These are phyloP conservation scores for Merops nubicus DNA, from an alignment of 2,113 vertebrate genomes.

Conservation along the genomic window DNA sequence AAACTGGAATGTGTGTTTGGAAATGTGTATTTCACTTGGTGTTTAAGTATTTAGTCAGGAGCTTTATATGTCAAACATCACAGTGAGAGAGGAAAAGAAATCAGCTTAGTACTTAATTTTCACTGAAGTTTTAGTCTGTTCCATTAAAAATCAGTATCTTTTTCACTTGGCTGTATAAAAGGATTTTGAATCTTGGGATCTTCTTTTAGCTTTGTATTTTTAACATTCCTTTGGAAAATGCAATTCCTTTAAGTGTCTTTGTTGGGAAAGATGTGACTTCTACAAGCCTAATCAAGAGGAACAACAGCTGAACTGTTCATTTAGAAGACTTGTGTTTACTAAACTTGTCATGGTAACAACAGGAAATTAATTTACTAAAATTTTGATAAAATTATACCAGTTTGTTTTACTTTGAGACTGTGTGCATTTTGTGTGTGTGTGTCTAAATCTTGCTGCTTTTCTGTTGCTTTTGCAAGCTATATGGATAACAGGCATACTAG, in stretches of 20 bases:
- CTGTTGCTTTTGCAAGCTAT: background rate
- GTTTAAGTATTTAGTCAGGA: background rate
- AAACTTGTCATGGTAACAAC: background rate
- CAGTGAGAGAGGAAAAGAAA: background rate
- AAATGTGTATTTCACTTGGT: background rate
- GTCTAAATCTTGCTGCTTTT: background rate
- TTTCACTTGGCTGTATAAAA: background rate
- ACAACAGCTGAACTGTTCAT: background rate
- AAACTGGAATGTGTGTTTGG: background rate
- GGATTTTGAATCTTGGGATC: background rate
- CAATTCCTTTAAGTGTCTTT: rapidly evolving
- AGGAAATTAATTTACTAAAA: background rate
- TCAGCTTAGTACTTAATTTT: background rate
- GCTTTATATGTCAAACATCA: background rate
- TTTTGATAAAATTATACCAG: background rate
- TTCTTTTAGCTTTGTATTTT: background rate
- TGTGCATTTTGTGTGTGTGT: background rate
- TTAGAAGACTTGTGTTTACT: background rate
- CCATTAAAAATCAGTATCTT: background rate
- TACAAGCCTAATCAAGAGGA: background rate
- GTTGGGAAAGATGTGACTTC: background rate
- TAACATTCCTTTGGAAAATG: background rate
- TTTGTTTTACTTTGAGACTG: background rate
- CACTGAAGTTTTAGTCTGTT: background rate
- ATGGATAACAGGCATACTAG: background rate